Conservation (phyloP, 2,113 vertebrate genomes). For the Speoplatyrhinus poulsoni region DNA sequence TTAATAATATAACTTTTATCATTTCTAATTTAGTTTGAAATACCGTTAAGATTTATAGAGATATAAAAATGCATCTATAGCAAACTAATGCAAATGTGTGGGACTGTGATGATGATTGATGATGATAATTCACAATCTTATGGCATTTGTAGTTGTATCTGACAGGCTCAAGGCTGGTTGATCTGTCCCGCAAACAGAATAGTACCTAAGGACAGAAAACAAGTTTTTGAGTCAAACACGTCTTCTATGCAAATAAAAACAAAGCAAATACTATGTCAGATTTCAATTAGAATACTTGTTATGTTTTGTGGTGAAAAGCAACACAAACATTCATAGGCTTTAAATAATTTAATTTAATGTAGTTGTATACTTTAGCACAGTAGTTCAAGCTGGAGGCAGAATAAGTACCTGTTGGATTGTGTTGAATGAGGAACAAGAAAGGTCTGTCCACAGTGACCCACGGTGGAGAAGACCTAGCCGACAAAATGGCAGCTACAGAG, state of each 20-base stretch:
- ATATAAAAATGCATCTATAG: constrained; percentile 39
- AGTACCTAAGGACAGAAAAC: constrained; percentile 76
- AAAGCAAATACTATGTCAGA: neutral
- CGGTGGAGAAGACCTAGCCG: constrained; percentile 91
- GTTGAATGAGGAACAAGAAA: constrained; percentile 90
- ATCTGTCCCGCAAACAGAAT: constrained; percentile 95
- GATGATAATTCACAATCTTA: constrained; percentile 11
- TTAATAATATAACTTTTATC: constrained; percentile 14
- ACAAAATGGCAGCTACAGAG: constrained; percentile 85
- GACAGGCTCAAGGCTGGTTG: constrained; percentile 83
- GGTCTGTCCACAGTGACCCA: constrained; percentile 91
- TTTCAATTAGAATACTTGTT: neutral
- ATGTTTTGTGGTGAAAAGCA: neutral
- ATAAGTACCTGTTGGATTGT: constrained; percentile 88
- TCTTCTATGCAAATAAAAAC: neutral
- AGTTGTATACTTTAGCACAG: neutral
- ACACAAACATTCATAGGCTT: neutral
- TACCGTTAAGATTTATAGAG: constrained; percentile 51
- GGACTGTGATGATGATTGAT: constrained; percentile 18
- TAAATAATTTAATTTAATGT: neutral
- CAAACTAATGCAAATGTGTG: constrained; percentile 50
- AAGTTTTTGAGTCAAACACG: neutral
- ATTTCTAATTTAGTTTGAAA: constrained; percentile 46
- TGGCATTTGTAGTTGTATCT: constrained; percentile 6
- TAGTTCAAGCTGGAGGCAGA: neutral